phyloP scores from a whole-genome alignment of 1,140 invertebrate genomes.

The Drosophila pandora region DNA sequence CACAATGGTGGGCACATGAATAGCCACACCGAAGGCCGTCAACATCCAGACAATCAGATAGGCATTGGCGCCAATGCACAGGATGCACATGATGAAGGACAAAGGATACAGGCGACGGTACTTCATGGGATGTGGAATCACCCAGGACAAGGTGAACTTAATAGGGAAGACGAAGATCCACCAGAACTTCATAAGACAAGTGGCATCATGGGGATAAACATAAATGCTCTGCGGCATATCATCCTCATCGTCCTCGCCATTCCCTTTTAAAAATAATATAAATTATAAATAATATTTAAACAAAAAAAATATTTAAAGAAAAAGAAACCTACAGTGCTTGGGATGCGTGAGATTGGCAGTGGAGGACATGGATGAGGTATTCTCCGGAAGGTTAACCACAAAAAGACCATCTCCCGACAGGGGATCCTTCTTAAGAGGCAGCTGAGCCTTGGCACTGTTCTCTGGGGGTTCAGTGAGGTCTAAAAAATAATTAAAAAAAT shows the following conservation, averaged over 20 bases:
- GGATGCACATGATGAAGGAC: slow-evolving; percentile 93
- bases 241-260: slow-evolving; percentile 61
- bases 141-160: slow-evolving; percentile 87
- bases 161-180: slow-evolving; percentile 90
- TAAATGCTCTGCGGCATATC: slow-evolving; percentile 60
- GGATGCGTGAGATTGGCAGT: slow-evolving; percentile 72
- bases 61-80: slow-evolving; percentile 93
- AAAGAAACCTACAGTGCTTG: slow-evolving; percentile 68
- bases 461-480: slow-evolving; percentile 80
- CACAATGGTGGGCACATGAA: slow-evolving; percentile 92
- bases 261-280: slow-evolving; percentile 35
- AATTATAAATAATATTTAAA: not conserved
- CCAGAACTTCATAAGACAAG: slow-evolving; percentile 85
- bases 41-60: slow-evolving; percentile 97
- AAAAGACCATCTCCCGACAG: slow-evolving; percentile 76
- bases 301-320: not conserved
- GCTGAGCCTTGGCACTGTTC: slow-evolving; percentile 80
- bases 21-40: slow-evolving; percentile 91
- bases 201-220: slow-evolving; percentile 55
- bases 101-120: slow-evolving; percentile 89
- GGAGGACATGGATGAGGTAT: slow-evolving; percentile 78
- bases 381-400: slow-evolving; percentile 76
- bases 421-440: slow-evolving; percentile 78
- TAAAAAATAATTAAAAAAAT: slow-evolving; percentile 3
- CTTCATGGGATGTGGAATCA: slow-evolving; percentile 91